Evolutionary conservation across 2,888 invertebrate species (phyloP).

Genomic region (Scaptomyza parva): DNA sequence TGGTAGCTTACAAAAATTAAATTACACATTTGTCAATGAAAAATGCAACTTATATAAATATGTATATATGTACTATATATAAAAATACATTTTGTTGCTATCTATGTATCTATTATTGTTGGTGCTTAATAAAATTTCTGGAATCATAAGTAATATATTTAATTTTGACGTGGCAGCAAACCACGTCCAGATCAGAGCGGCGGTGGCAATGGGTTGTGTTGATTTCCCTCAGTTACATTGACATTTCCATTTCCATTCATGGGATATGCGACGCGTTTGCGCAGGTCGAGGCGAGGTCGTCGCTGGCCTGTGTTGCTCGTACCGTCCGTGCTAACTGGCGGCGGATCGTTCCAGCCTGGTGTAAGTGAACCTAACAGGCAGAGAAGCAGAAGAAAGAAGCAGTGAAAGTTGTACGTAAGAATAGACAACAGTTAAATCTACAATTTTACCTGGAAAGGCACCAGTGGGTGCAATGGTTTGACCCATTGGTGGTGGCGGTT

Average conservation of each 20-base stretch:
- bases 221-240: conserved; percentile 50
- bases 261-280: conserved; percentile 83
- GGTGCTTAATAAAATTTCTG: conserved; percentile 25
- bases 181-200: conserved; percentile 6
- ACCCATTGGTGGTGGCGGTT: conserved; percentile 64
- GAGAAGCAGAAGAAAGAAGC: no score
- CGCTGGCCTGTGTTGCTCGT: conserved; percentile 56
- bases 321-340: conserved; percentile 68
- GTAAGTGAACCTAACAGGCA: conserved; percentile 79
- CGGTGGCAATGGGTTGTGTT: conserved; percentile 39
- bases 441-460: conserved; percentile 56
- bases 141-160: conserved; percentile 15
- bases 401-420: not conserved
- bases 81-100: conserved; percentile 11
- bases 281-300: conserved; percentile 82
- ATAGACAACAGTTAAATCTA: not conserved
- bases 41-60: not conserved
- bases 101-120: conserved; percentile 37
- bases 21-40: not conserved
- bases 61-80: conserved; percentile 7
- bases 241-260: conserved; percentile 64
- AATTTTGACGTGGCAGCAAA: not conserved
- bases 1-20: not conserved
- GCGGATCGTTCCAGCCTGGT: conserved; percentile 85
- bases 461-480: conserved; percentile 61